phyloP scores from a whole-genome alignment of 2,888 invertebrate genomes.

The Trissonchulus latispiculum region DNA sequence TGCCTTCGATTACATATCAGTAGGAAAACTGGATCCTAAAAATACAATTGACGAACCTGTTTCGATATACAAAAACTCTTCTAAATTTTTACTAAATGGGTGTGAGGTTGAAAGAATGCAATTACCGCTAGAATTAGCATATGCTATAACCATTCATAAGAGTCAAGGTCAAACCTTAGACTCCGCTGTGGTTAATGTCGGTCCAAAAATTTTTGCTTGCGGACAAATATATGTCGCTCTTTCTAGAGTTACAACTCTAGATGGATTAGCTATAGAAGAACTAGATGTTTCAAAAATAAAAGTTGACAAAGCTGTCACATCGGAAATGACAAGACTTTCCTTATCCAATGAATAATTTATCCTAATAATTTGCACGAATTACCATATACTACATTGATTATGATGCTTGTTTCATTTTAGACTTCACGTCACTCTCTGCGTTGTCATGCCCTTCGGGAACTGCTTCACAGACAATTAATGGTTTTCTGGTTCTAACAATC shows the following conservation, averaged over 20 bases:
- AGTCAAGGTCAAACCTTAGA: constrained; percentile 2
- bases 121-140: not conserved
- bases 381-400: too few species aligned
- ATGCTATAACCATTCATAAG: constrained; percentile 8
- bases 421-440: too few species aligned
- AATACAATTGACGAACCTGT: not conserved
- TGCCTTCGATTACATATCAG: not conserved
- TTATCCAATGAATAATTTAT: too few species aligned
- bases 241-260: not conserved
- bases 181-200: not conserved
- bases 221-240: constrained; percentile 7
- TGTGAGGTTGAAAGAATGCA: not conserved
- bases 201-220: not conserved
- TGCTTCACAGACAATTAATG: too few species aligned
- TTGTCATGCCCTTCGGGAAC: too few species aligned
- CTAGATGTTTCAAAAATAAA: not conserved
- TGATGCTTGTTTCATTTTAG: too few species aligned
- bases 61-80: not conserved
- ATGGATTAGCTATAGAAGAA: not conserved
- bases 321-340: not conserved
- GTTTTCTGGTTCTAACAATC: too few species aligned
- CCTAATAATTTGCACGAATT: too few species aligned
- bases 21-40: not conserved
- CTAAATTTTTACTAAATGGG: not conserved
- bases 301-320: not conserved